Evolutionary conservation across 2,113 vertebrate genomes (phyloP).

Genomic region (Pluvianellus socialis): DNA sequence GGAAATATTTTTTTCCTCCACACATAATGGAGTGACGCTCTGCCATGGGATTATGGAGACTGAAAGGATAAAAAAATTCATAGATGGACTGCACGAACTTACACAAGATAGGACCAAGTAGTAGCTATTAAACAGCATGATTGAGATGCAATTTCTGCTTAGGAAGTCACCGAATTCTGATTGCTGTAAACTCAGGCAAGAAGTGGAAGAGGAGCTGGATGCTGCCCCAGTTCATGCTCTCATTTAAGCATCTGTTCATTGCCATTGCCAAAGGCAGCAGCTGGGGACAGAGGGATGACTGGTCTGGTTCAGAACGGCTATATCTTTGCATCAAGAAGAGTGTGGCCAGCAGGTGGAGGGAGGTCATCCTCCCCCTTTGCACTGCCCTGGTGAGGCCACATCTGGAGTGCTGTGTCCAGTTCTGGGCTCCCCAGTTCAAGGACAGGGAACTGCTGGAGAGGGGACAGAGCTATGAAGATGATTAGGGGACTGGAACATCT

Average conservation of each 20-base stretch:
- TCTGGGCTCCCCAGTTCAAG: too few relatives aligned
- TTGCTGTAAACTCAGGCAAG: neutral
- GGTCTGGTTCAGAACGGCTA: neutral
- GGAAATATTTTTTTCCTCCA: neutral
- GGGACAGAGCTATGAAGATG: too few relatives aligned
- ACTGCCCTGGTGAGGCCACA: too few relatives aligned
- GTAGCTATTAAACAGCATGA: neutral
- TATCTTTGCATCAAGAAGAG: too few relatives aligned
- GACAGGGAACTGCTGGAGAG: too few relatives aligned
- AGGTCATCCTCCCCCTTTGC: too few relatives aligned
- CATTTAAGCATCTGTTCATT: neutral
- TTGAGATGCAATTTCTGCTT: neutral
- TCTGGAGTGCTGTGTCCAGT: too few relatives aligned
- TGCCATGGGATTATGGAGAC: neutral
- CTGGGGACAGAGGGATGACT: too few relatives aligned
- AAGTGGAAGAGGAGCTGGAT: neutral
- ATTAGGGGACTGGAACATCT: too few relatives aligned
- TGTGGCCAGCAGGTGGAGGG: too few relatives aligned
- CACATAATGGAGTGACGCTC: neutral
- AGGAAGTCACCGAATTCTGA: neutral
- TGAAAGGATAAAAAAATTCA: neutral
- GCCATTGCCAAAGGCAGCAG: neutral
- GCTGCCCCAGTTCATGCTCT: neutral
- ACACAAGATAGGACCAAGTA: neutral
- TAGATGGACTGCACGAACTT: neutral